Conservation (phyloP, 2,113 vertebrate genomes). For the Nothocercus julius region DNA sequence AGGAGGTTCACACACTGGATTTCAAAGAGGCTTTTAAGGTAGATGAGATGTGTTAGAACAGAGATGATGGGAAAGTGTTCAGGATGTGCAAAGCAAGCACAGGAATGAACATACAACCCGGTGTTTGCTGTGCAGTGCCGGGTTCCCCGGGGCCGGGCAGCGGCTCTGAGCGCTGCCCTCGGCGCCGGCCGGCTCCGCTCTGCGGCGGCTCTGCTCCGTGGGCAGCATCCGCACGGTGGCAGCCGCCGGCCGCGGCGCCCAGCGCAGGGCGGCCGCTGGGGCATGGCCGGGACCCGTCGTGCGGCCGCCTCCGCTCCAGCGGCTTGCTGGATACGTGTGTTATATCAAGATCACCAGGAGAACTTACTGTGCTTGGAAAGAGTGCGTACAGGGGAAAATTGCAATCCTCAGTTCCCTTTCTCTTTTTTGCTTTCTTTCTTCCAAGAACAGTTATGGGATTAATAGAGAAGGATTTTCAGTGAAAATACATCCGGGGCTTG, state of each 20-base stretch:
- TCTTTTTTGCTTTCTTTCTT: neutral
- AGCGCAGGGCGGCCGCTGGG: too few relatives aligned
- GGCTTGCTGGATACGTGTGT: too few relatives aligned
- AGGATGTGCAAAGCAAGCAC: neutral
- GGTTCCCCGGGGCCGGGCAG: neutral
- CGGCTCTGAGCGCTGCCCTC: too few relatives aligned
- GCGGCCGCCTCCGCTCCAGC: too few relatives aligned
- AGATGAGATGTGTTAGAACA: neutral
- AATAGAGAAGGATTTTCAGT: neutral
- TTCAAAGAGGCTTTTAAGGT: neutral
- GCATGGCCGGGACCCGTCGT: too few relatives aligned
- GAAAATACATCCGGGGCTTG: neutral
- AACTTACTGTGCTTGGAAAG: neutral
- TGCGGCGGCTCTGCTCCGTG: neutral
- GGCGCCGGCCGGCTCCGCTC: too few relatives aligned
- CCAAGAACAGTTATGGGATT: neutral
- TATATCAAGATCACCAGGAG: neutral
- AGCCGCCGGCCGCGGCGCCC: constrained; percentile 3
- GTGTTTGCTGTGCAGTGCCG: rapidly evolving
- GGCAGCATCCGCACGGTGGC: constrained; percentile 55
- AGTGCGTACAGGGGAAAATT: neutral
- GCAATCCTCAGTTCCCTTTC: neutral
- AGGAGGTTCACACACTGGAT: neutral
- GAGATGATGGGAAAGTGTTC: neutral
- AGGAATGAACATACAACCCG: neutral